Evolutionary conservation across 1,140 invertebrate genomes (phyloP), one percentile per base, ranked within the genome.

Genomic region (Eufriesea mexicana): DNA sequence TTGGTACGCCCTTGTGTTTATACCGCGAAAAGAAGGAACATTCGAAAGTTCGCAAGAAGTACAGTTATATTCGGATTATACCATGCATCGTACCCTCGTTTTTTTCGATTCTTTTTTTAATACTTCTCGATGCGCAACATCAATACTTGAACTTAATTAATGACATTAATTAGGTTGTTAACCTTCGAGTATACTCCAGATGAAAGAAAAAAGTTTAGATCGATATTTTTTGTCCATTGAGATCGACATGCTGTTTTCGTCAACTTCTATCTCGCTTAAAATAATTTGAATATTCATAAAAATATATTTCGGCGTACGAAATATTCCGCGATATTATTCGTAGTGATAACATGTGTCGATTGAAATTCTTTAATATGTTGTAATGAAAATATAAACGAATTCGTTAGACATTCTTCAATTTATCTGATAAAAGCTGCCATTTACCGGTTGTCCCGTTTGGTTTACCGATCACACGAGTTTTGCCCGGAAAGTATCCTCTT

Each of bases 1-100:
- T 74, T 12, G 78, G 78, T 74, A 84, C 83, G 76, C 83, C 71
- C 72, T 84, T 42, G 83, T 84, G 78, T 84, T 84, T 84, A 84
- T 64, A 80, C 79, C 79, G 77, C 59, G 62, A 81, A 72, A 80
- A 79, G 42, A 64, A 83, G 28, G 35, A 12, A 23, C n/a, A 49
- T 75, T 81, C 49, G 79, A 75, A 75, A 75, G 57, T 81, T 75
- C 10, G 16, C 35, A 28, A 51, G 78, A 73, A 51, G 28, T 47
- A 4, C 6, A 45, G 35, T 42, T 14, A 0, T 25, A 9, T 55
- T 70, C 14, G 9, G 9, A 20, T 51, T 51, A 25, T 18, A 16
- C 14, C 45, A 8, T 51, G 25, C 12, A 35, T 54, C 7, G 14
- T 10, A 14, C 2, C 28, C 14, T 49, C 8, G 9, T 49, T n/a